Percentiles rank a stretch among this genome's conserved stretches.
These are phyloP conservation scores for Aspidiotus rigidus DNA, from an alignment of 2,888 invertebrate species.

Conservation along the genomic window DNA sequence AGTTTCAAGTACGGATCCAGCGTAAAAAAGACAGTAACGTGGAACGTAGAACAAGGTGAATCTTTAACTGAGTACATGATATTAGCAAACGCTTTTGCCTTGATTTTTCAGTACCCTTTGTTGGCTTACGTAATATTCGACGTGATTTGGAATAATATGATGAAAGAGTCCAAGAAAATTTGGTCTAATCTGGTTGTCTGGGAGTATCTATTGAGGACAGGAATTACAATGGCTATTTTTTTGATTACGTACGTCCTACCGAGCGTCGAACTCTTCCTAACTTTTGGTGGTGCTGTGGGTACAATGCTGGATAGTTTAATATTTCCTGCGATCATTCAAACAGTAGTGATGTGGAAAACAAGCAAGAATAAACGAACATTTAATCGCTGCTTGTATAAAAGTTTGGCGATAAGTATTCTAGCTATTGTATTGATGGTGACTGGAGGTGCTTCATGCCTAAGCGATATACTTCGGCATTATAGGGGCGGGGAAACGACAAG, in stretches of 20 bases:
- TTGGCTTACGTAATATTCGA: constrained; percentile 94
- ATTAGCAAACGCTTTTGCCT: constrained; percentile 51
- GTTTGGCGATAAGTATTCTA: neutral
- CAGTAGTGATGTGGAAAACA: constrained; percentile 49
- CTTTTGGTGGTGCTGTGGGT: constrained; percentile 76
- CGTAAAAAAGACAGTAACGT: constrained; percentile 70
- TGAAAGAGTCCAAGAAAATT: constrained; percentile 52
- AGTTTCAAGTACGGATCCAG: constrained; percentile 71
- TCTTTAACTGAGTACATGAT: neutral
- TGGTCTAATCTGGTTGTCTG: constrained; percentile 51
- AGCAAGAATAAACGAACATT: constrained; percentile 5
- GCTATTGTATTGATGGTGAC: constrained; percentile 2
- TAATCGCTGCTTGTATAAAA: constrained; percentile 6
- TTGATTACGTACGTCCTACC: constrained; percentile 75
- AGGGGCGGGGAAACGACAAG: neutral
- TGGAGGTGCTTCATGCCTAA: constrained; percentile 3
- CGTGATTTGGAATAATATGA: constrained; percentile 78
- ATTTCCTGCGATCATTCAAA: constrained; percentile 80
- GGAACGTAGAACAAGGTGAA: constrained; percentile 57
- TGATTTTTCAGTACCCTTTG: constrained; percentile 83
- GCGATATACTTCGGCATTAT: neutral
- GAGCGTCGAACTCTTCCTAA: constrained; percentile 59
- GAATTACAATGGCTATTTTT: constrained; percentile 58
- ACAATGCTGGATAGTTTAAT: constrained; percentile 78
- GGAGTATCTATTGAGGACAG: constrained; percentile 69